Conservation (phyloP, 1,140 invertebrate genomes). For the Araneus ventricosus region DNA sequence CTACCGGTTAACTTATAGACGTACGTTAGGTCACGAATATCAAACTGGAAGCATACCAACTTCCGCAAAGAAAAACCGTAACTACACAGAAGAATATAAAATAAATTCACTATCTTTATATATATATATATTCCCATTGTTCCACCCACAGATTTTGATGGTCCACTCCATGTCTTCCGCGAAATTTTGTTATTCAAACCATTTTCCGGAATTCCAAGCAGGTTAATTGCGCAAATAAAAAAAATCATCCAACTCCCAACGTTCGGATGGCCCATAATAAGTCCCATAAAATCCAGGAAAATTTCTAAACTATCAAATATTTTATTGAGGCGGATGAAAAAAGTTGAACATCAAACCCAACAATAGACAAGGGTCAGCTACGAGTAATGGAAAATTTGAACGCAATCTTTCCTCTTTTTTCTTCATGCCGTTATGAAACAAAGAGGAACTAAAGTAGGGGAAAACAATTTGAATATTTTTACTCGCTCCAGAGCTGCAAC, state of each 20-base stretch:
- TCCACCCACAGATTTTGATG: not conserved
- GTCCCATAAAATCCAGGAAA: slow-evolving; percentile 36
- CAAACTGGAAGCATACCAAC: not conserved
- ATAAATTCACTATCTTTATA: not conserved
- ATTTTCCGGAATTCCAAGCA: slow-evolving; percentile 35
- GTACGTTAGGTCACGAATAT: not conserved
- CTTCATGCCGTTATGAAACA: not conserved
- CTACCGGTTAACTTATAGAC: not conserved
- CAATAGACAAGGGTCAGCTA: slow-evolving; percentile 43
- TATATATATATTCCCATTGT: slow-evolving; percentile 26
- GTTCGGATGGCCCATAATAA: slow-evolving; percentile 9
- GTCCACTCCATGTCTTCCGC: not conserved
- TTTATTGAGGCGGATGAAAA: not conserved
- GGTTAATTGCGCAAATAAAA: slow-evolving; percentile 32
- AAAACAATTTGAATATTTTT: slow-evolving; percentile 47
- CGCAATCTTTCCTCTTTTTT: not conserved
- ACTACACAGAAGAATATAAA: not conserved
- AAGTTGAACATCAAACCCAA: not conserved
- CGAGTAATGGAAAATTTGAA: slow-evolving; percentile 2
- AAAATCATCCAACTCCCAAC: not conserved
- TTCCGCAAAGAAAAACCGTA: slow-evolving; percentile 42
- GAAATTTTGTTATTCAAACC: slow-evolving; percentile 36
- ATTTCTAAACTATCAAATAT: slow-evolving; percentile 22
- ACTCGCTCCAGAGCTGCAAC: not conserved
- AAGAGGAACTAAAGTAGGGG: slow-evolving; percentile 31